phyloP scores from a whole-genome alignment of 2,888 invertebrate species.

The Hetaerina titia region DNA sequence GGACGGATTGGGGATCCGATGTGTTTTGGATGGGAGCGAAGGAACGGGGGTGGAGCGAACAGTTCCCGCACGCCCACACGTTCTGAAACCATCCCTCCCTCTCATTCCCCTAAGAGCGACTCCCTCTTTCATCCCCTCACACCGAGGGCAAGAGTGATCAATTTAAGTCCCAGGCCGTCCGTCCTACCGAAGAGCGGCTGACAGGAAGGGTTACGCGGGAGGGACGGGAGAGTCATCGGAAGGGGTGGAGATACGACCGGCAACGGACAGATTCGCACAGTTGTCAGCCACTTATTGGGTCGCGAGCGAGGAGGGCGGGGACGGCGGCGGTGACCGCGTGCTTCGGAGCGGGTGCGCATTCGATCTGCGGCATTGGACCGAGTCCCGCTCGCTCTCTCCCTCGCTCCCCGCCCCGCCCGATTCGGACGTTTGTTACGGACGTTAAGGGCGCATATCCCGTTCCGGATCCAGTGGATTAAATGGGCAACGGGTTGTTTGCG shows the following conservation, averaged over 20 bases:
- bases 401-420: neutral
- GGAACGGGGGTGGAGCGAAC: neutral
- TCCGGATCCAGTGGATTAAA: neutral
- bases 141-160: neutral
- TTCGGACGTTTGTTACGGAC: neutral
- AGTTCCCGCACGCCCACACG: neutral
- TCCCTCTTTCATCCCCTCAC: neutral
- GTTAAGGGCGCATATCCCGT: neutral
- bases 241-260: neutral
- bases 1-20: too few relatives aligned
- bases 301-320: neutral
- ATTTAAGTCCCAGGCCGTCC: neutral
- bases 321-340: neutral
- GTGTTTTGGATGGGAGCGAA: neutral
- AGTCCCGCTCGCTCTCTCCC: neutral
- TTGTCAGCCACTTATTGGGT: conserved; percentile 6
- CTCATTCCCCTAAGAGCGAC: neutral
- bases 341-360: neutral
- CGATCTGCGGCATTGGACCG: neutral
- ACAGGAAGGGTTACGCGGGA: neutral
- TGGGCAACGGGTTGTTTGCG: neutral
- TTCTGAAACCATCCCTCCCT: too few relatives aligned
- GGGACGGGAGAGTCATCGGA: neutral
- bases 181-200: neutral
- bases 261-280: neutral